Base-by-base conservation (phyloP, 2,888 invertebrate genomes). In the Hermaeophaga mercurialis region DNA sequence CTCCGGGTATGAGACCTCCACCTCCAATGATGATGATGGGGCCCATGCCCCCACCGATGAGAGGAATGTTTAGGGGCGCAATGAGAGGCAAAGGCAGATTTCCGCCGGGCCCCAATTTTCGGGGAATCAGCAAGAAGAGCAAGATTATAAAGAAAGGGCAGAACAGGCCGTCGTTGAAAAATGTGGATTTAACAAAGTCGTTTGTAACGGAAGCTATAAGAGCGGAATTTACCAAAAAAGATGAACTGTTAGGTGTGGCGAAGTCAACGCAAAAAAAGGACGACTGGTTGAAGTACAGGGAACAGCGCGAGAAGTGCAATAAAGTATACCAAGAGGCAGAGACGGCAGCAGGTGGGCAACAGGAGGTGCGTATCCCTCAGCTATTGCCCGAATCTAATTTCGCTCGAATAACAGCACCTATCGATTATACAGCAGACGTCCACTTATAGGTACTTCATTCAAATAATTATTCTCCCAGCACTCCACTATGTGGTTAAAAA, bases 131-230 rank as follows among this genome's bases (percentile, higher is more conserved):
- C 31, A 71, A 72, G 54, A 73, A 71, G 33, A 73, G 74, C 19
- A 71, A 70, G 61, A 64, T 73, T n/a, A 66, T 73, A 19, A 75
- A 73, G 61, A 70, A 66, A 58, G 44, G 48, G 6, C 39, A 28
- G 7, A 71, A 67, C 57, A 60, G 63, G 28, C 61, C 66, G 1
- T 61, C 63, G n/a, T 38, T 68, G 18, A 73, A 69, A 55, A 70
- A 69, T 33, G 58, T 73, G 12, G 77, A 79, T 69, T 58, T 84
- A 46, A 79, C 79, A 19, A 83, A 83, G 69, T 82, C 84, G 0
- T 85, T 84, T 82, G 82, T 85, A 4, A 82, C 80, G 7, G 81
- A 81, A 9, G 79, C 79, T 17, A 81, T 85, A 39, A 81, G 80
- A 64, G 73, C 71, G 3, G 83, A 83, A 66, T 81, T 84, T 52